Conservation (phyloP, 2,113 vertebrate species). For the Clupea harengus region DNA sequence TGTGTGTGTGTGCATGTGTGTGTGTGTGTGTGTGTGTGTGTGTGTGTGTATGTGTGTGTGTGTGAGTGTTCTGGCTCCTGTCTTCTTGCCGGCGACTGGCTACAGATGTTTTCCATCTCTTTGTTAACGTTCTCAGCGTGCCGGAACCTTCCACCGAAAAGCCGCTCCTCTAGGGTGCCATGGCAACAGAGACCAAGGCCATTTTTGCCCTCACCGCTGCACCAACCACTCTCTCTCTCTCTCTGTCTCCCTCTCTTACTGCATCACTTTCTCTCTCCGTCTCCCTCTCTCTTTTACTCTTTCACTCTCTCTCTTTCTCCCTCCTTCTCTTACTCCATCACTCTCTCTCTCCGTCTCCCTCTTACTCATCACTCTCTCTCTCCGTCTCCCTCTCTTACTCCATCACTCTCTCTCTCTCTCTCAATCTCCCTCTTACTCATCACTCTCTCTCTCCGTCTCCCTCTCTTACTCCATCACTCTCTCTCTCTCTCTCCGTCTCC, state of each 20-base stretch:
- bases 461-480: not conserved
- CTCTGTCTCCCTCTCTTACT: not conserved
- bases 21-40: not conserved
- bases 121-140: not conserved
- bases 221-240: not conserved
- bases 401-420: not conserved
- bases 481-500: not conserved
- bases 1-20: not conserved
- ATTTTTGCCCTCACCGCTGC: not conserved
- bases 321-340: no score
- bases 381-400: not conserved
- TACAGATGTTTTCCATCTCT: conserved; percentile 1
- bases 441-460: not conserved
- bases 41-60: conserved; percentile 5
- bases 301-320: not conserved
- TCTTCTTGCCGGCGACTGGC: not conserved
- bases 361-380: not conserved
- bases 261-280: not conserved
- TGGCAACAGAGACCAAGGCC: not conserved
- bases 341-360: not conserved
- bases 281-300: not conserved
- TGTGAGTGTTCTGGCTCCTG: conserved; percentile 4
- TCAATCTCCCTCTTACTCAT: no score
- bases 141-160: not conserved
- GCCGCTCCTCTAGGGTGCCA: not conserved